A percentile compares a stretch with the other conserved stretches of the same genome.
Conservation (phyloP, 2,888 invertebrate genomes). For the Choristoneura rosaceana region DNA sequence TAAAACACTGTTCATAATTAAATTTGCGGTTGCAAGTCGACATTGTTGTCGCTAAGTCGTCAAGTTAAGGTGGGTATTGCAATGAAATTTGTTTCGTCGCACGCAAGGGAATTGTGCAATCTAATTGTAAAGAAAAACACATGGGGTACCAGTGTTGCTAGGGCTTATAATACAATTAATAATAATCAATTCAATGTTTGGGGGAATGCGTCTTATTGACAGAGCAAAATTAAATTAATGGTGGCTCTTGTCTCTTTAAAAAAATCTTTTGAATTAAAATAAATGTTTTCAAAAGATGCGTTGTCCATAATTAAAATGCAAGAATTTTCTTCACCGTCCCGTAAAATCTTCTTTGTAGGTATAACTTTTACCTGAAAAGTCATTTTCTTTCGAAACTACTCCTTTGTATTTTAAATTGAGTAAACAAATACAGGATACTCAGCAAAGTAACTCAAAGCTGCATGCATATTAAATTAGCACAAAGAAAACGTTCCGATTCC, state of each 20-base stretch:
- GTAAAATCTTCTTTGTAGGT: neutral
- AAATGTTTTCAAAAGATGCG: neutral
- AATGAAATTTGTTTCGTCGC: constrained; percentile 45
- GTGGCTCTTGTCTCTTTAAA: neutral
- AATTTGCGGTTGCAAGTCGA: constrained; percentile 10
- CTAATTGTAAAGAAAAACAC: constrained; percentile 83
- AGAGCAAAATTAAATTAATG: constrained; percentile 43
- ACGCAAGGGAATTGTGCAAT: constrained; percentile 59
- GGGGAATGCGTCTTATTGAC: constrained; percentile 59
- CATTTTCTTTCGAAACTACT: neutral
- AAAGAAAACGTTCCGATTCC: constrained; percentile 47
- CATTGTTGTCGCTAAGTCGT: constrained; percentile 37
- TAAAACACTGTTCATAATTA: constrained; percentile 44
- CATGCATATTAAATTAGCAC: constrained; percentile 43
- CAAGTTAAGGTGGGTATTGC: constrained; percentile 49
- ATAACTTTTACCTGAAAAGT: neutral
- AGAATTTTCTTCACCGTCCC: neutral
- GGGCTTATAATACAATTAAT: constrained; percentile 81
- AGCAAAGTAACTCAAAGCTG: constrained; percentile 46
- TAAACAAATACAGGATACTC: constrained; percentile 23
- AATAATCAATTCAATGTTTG: constrained; percentile 72
- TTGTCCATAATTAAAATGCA: neutral
- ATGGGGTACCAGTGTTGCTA: constrained; percentile 70
- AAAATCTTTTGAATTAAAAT: neutral
- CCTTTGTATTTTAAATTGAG: neutral